A percentile compares a stretch with the other conserved stretches of the same genome.
phyloP scores from a whole-genome alignment of 2,797 vertebrate genomes.

The Avahi laniger region DNA sequence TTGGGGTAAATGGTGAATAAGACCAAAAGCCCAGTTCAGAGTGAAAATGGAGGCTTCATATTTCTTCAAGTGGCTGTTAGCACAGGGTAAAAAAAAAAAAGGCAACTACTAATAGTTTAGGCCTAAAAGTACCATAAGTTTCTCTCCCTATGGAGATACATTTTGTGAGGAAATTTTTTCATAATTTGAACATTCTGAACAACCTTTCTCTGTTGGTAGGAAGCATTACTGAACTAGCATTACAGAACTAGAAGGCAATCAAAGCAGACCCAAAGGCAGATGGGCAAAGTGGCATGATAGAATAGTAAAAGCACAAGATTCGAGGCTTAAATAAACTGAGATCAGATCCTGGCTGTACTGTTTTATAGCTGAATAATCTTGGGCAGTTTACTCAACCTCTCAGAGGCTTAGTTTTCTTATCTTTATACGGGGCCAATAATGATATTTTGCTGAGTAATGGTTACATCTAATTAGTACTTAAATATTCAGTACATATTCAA shows the following conservation, averaged over 20 bases:
- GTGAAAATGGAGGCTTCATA: background rate
- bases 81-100: background rate
- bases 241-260: background rate
- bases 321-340: background rate
- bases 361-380: background rate
- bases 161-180: background rate
- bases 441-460: background rate
- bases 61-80: background rate
- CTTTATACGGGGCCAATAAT: background rate
- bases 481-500: background rate
- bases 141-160: background rate
- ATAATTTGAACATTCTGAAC: background rate
- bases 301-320: background rate
- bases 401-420: background rate
- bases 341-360: background rate
- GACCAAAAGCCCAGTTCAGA: background rate
- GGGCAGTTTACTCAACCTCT: background rate
- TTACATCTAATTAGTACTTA: background rate
- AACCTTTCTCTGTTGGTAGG: background rate
- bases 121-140: background rate
- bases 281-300: no score
- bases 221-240: background rate
- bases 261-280: background rate
- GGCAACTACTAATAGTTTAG: background rate
- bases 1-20: background rate